Evolutionary conservation across 2,888 invertebrate species (phyloP).

Genomic region (Latrodectus elegans): DNA sequence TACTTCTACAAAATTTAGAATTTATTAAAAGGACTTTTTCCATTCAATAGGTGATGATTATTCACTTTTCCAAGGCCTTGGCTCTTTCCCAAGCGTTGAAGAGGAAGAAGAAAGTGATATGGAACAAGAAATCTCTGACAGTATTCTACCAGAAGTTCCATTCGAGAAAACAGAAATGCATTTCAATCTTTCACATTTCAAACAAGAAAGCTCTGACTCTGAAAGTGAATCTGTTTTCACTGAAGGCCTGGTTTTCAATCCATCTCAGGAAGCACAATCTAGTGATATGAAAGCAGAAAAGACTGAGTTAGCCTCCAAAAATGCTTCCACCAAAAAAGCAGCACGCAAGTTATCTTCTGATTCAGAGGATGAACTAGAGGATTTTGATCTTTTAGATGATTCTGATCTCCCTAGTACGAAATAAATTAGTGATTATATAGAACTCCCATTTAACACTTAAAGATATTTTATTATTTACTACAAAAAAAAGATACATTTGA

Average conservation of each 20-base stretch:
- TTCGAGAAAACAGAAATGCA: slow-evolving; percentile 57
- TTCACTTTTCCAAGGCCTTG: slow-evolving; percentile 61
- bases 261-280: background rate
- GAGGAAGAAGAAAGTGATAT: slow-evolving; percentile 65
- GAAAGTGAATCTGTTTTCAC: slow-evolving; percentile 73
- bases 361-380: slow-evolving; percentile 54
- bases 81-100: slow-evolving; percentile 66
- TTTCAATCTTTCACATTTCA: slow-evolving; percentile 70
- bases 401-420: slow-evolving; percentile 41
- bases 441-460: too few relatives aligned
- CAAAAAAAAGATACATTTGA: too few relatives aligned
- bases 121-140: slow-evolving; percentile 72
- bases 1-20: too few relatives aligned
- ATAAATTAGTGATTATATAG: background rate
- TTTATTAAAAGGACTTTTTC: background rate
- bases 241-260: slow-evolving; percentile 55
- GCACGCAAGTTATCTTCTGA: slow-evolving; percentile 31
- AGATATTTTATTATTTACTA: too few relatives aligned
- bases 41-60: slow-evolving; percentile 55
- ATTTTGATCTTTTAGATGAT: slow-evolving; percentile 64
- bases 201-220: slow-evolving; percentile 72
- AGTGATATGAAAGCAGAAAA: background rate
- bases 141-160: slow-evolving; percentile 72
- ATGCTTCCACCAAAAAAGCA: slow-evolving; percentile 7
- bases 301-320: background rate